Evolutionary conservation across 2,113 vertebrate genomes (phyloP), one percentile per base, ranked within the genome.

Genomic region (Channa maculata): DNA sequence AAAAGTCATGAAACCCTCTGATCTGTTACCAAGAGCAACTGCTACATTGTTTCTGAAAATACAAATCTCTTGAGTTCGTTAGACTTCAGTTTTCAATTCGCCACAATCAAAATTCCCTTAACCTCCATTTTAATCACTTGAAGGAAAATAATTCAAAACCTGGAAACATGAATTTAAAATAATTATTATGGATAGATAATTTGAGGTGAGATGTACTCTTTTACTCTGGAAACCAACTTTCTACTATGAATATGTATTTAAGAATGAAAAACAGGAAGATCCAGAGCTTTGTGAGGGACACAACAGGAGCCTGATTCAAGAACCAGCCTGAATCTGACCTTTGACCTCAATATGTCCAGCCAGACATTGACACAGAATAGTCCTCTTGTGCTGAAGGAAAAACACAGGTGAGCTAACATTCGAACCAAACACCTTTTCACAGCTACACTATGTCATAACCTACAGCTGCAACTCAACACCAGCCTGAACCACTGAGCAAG

Each of bases 401-500:
- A 88, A 87, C 85, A 84, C 81, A 88, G 89, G 83, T 86, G 87
- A 83, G 80, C 73, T 60, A 80, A 75, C 68, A 79, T 53, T 69
- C 0, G 39, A 5, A 65, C 59, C 55, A 45, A 74, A 69, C 49
- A 39, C 46, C 58, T 74, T 74, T 72, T 65, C 73, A 76, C 2
- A 13, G 52, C 64, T 57, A 62, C 65, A 34, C 71, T 65, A 71
- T 84, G 85, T 86, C 85, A 84, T 58, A 41, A 24, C 50, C 49
- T 5, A 49, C 71, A 63, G 44, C 80, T 67, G 72, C 69, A 86
- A 85, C 60, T 51, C 57, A 44, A 81, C 65, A 63, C 82, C 62
- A 2, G n/a, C 1, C 50, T 55, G 71, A 71, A 65, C 62, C 75
- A 49, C 15, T 61, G 66, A 74, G 74, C 81, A 2, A 9, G 39